Percentiles rank a stretch among this genome's conserved stretches.
These are phyloP conservation scores for Brachionus calyciflorus DNA, from an alignment of 1,140 invertebrate genomes.

Conservation along the genomic window DNA sequence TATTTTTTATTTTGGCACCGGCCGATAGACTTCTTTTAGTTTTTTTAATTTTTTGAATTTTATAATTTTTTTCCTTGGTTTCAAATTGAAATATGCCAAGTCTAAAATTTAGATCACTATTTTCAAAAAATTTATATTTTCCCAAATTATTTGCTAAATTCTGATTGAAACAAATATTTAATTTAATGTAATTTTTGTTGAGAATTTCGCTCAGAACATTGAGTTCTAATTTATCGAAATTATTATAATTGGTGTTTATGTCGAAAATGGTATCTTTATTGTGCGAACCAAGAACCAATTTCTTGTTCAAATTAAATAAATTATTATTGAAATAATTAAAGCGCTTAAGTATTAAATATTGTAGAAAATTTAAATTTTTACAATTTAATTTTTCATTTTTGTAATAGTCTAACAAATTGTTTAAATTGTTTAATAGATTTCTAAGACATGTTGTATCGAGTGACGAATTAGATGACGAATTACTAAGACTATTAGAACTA, in stretches of 20 bases:
- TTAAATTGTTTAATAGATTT: neutral
- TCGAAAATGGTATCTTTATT: neutral
- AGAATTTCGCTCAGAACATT: slow-evolving; percentile 12
- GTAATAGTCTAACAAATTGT: slow-evolving; percentile 14
- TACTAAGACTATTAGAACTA: slow-evolving; percentile 1
- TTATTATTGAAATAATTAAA: slow-evolving; percentile 30
- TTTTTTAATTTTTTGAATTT: neutral
- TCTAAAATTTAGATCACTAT: neutral
- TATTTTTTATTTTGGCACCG: neutral
- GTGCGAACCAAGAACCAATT: neutral
- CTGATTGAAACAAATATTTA: neutral
- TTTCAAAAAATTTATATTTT: neutral
- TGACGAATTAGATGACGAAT: neutral
- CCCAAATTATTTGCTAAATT: neutral
- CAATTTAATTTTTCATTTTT: neutral
- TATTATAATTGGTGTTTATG: neutral
- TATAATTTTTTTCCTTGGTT: neutral
- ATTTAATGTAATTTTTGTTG: slow-evolving; percentile 14
- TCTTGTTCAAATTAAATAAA: slow-evolving; percentile 36
- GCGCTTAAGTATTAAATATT: neutral
- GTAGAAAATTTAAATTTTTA: slow-evolving; percentile 2
- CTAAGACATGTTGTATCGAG: slow-evolving; percentile 6
- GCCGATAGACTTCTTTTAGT: neutral
- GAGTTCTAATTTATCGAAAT: neutral
- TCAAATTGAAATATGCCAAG: neutral